Base-by-base conservation (phyloP, 2,113 vertebrate species). In the Mesembrinibis cayennensis region DNA sequence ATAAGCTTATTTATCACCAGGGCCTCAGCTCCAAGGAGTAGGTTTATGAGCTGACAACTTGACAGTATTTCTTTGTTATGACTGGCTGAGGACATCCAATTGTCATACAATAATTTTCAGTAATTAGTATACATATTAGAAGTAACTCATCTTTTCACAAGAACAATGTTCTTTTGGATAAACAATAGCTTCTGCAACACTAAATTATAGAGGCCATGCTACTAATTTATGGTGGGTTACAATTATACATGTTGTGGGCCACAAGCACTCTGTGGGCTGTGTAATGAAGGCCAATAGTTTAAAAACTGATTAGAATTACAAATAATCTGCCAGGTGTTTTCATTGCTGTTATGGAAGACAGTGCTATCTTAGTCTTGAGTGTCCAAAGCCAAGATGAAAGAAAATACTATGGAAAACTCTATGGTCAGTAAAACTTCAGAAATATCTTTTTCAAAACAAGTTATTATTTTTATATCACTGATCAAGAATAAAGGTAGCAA, bases 231-330 rank as follows among this genome's bases (percentile, higher is more conserved):
- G 79, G 90, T 92, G 90, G 95, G 91, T 97, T 97, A 94, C 91
- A 96, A 90, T 96, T 97, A 92, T 79, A 96, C 92, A 98, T 95
- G 97, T 87, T 97, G 96, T 97, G 95, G 96, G 92, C 91, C 90
- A 95, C 97, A 97, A 90, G 90, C 78, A 97, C 90, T 95, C 97
- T 96, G 92, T 90, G 81, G 96, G 95, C 93, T 97, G 94, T 96
- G 94, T 97, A 97, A 97, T 96, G 81, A 98, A 98, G 92, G 93
- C 82, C 91, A 97, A 95, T 74, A 97, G 92, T 96, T 94, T 96
- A 96, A 96, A 97, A 97, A 97, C 73, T 96, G 94, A 97, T 97
- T 95, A 91, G 89, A 96, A 96, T 96, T 93, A 96, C 83, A 97
- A 97, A 97, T 97, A 97, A 98, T 97, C 95, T 97, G 67, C 91